Base-by-base conservation (phyloP, 2,797 vertebrate genomes). In the Chelmon rostratus region DNA sequence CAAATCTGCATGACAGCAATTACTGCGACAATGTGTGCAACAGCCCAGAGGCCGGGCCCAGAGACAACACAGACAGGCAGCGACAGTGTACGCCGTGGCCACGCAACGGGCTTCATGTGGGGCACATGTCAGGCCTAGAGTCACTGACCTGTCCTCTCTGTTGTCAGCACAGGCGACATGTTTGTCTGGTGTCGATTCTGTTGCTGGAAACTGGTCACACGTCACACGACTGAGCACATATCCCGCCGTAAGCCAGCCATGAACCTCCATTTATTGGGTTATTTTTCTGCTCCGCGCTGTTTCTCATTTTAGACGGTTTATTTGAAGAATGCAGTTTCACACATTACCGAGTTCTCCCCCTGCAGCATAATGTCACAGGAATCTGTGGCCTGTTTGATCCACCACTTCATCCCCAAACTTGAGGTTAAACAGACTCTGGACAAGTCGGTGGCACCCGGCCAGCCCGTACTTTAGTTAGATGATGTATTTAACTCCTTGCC, bases 1-100 rank as follows among this genome's bases (percentile, higher is more conserved):
- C 92, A 90, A 94, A 95, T 94, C 91, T 93, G 92, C 93, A 94
- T 82, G 93, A 92, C 94, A 95, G 95, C 93, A 96, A 95, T 96
- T 96, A 96, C 92, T 66, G 92, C 44, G 91, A 94, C 93, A 93
- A 91, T 93, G 93, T 92, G 92, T 70, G 91, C 91, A 90, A 62
- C 90, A 86, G 91, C 88, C 86, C 84, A 92, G 85, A 90, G 92
- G 89, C 91, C 89, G 85, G 73, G 63, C 83, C 80, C 82, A 68
- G 82, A 88, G 94, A 91, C 84, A 84, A 89, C 82, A 69, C 86
- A 88, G 90, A 76, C 84, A 70, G 84, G 81, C 87, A 67, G 86
- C 44, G 92, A 89, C 87, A 75, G 80, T 70, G 81, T 70, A 62
- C 6, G 58, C 66, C 42, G 2, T 23, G 66, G 86, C 74, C 65